Percentiles rank a stretch among this genome's conserved stretches.
Conservation (phyloP, 2,113 vertebrate species). For the Poicephalus gulielmi region DNA sequence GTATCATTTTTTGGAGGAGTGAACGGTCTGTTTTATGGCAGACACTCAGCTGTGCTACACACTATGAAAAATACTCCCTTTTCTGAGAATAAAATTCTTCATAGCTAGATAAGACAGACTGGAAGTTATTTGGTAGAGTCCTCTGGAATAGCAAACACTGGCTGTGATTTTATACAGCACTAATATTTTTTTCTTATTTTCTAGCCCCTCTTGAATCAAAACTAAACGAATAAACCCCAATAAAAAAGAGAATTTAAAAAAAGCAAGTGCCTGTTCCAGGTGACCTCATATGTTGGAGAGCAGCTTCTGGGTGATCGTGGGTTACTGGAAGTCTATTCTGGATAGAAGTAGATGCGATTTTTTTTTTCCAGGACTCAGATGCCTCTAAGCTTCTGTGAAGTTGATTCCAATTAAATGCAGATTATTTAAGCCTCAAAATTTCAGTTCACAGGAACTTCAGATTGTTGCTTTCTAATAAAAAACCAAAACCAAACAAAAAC, state of each 20-base stretch:
- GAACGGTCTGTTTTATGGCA: slow-evolving; percentile 18
- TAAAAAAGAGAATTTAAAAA: slow-evolving; percentile 35
- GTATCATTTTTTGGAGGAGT: slow-evolving; percentile 12
- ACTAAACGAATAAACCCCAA: slow-evolving; percentile 36
- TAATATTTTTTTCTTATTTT: neutral
- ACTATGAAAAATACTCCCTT: slow-evolving; percentile 18
- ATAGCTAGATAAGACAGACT: neutral
- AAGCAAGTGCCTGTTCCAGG: slow-evolving; percentile 29
- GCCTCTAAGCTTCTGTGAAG: neutral
- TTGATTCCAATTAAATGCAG: neutral
- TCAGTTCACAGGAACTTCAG: neutral
- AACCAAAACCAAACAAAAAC: neutral
- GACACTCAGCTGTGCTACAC: neutral
- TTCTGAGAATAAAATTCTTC: slow-evolving; percentile 39
- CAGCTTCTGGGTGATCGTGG: slow-evolving; percentile 13
- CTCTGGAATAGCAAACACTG: neutral
- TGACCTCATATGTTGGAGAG: slow-evolving; percentile 54
- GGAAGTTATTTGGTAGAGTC: neutral
- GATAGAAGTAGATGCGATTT: neutral
- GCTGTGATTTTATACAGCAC: neutral
- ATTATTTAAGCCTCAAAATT: neutral
- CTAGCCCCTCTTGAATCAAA: neutral
- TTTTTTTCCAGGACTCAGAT: neutral
- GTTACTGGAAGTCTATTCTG: slow-evolving; percentile 46
- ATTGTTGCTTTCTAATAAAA: neutral